phyloP scores from a whole-genome alignment of 2,888 invertebrate species.

The Chymomyza procnemis region DNA sequence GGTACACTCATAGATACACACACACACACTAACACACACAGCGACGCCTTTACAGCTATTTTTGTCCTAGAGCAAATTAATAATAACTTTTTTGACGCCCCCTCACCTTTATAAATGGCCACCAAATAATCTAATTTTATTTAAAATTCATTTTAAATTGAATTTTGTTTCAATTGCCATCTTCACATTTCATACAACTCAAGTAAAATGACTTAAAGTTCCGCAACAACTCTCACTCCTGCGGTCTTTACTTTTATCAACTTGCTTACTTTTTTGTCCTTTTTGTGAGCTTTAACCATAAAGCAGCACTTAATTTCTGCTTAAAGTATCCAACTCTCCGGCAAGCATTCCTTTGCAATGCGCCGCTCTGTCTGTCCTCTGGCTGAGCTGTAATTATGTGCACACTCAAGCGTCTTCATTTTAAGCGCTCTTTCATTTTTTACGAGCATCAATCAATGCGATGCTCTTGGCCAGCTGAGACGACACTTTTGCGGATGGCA shows the following conservation, averaged over 20 bases:
- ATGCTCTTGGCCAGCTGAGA: slow-evolving; percentile 24
- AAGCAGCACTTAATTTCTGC: not conserved
- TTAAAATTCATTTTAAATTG: not conserved
- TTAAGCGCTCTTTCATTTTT: slow-evolving; percentile 44
- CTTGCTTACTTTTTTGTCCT: not conserved
- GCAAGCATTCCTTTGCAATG: not conserved
- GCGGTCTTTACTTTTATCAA: no score
- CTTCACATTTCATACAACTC: not conserved
- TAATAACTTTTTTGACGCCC: not conserved
- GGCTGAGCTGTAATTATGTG: slow-evolving; percentile 38
- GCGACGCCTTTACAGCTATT: not conserved
- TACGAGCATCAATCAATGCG: slow-evolving; percentile 54
- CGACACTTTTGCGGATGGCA: not conserved
- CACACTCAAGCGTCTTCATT: slow-evolving; percentile 23
- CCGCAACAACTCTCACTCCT: not conserved
- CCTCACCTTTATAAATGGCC: not conserved
- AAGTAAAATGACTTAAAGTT: not conserved
- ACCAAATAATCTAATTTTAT: not conserved
- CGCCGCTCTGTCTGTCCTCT: not conserved
- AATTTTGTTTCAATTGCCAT: not conserved
- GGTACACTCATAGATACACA: slow-evolving; percentile 6
- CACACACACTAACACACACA: not conserved
- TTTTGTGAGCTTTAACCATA: not conserved
- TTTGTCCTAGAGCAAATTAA: not conserved
- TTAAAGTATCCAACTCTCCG: not conserved